Conservation (phyloP, 2,113 vertebrate genomes). For the Xiphophorus hellerii region DNA sequence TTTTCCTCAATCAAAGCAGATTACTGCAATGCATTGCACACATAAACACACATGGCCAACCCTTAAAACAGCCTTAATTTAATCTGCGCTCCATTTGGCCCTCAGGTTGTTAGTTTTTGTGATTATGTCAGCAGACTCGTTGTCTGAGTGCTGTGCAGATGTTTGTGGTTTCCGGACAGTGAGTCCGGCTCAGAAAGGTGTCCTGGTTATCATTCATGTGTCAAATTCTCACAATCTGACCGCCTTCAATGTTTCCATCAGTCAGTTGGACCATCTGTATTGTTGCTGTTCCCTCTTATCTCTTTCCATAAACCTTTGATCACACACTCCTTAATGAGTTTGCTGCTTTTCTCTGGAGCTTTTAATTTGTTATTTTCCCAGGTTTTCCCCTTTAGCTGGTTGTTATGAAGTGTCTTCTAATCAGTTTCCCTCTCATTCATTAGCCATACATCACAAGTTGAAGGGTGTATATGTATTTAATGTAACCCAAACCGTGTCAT, state of each 20-base stretch:
- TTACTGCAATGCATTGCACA: slow-evolving; percentile 4
- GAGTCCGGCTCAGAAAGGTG: neutral
- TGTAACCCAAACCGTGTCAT: slow-evolving; percentile 42
- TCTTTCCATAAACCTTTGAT: neutral
- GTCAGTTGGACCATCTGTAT: neutral
- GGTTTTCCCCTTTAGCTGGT: neutral
- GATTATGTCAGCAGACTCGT: slow-evolving; percentile 16
- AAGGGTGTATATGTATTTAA: slow-evolving; percentile 33
- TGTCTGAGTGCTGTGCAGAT: slow-evolving; percentile 55
- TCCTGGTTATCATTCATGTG: neutral
- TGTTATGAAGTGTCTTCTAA: slow-evolving; percentile 33
- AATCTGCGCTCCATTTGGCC: slow-evolving; percentile 21
- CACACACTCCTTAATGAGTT: no score
- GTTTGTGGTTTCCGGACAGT: slow-evolving; percentile 6
- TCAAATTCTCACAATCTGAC: neutral
- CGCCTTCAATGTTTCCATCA: neutral
- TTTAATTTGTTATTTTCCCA: no score
- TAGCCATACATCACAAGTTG: slow-evolving; percentile 51
- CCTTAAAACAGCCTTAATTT: slow-evolving; percentile 17
- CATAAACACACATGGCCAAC: slow-evolving; percentile 13
- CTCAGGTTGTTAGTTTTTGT: slow-evolving; percentile 8
- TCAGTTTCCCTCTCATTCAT: slow-evolving; percentile 54
- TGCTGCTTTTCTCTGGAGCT: no score
- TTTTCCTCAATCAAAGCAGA: slow-evolving; percentile 7
- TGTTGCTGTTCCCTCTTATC: no score